Conservation (phyloP, 2,113 vertebrate species). For the Sorex fumeus region DNA sequence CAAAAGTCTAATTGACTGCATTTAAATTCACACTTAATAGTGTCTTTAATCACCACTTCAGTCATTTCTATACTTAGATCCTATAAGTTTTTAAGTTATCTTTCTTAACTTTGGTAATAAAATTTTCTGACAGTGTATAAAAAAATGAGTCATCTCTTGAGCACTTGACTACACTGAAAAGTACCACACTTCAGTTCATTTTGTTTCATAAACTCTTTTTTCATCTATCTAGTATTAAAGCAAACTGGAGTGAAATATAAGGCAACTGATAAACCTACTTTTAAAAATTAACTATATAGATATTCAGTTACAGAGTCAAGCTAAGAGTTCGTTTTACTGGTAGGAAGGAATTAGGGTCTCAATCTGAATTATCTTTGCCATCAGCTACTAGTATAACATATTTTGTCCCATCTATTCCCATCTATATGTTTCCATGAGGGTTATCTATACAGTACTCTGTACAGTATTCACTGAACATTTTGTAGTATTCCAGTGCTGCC, state of each 20-base stretch:
- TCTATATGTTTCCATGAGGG: neutral
- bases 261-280: neutral
- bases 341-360: neutral
- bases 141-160: constrained; percentile 40
- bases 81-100: neutral
- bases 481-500: too few relatives aligned
- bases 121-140: constrained; percentile 55
- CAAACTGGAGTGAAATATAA: neutral
- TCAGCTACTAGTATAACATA: neutral
- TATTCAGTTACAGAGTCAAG: neutral
- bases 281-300: neutral
- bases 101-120: constrained; percentile 46
- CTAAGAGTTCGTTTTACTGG: neutral
- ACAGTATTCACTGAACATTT: too few relatives aligned
- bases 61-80: constrained; percentile 26
- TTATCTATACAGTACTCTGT: too few relatives aligned
- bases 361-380: constrained; percentile 1
- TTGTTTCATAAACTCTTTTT: constrained; percentile 41
- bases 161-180: neutral
- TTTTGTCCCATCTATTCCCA: neutral
- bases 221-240: constrained; percentile 51
- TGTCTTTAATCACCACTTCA: constrained; percentile 19
- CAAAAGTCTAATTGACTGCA: neutral
- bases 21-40: constrained; percentile 45
- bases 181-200: constrained; percentile 32